A percentile compares a stretch with the other conserved stretches of the same genome.
Conservation (phyloP, 1,140 invertebrate species). For the Metaphire vulgaris region DNA sequence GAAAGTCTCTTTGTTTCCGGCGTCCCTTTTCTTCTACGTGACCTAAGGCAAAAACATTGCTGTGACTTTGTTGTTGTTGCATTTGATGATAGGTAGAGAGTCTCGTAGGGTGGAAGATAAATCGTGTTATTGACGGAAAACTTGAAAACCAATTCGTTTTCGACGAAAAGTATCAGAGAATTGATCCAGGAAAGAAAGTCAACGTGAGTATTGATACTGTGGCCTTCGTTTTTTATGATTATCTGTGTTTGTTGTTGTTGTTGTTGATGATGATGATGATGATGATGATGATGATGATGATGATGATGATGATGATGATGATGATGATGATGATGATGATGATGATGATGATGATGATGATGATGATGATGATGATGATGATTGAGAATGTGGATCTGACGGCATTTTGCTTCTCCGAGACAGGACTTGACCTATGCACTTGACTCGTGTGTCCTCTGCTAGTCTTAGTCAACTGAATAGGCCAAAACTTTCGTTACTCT, state of each 20-base stretch:
- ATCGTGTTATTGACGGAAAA: conserved; percentile 37
- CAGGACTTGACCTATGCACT: too few relatives aligned
- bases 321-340: conserved; percentile 16
- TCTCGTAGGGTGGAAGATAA: conserved; percentile 40
- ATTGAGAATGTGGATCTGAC: not conserved
- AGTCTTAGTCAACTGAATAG: too few relatives aligned
- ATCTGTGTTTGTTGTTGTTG: not conserved
- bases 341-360: conserved; percentile 17
- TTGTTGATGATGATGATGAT: conserved; percentile 1
- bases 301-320: conserved; percentile 11
- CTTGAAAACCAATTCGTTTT: conserved; percentile 6
- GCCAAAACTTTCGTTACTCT: too few relatives aligned
- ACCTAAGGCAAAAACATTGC: not conserved
- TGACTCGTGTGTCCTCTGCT: too few relatives aligned
- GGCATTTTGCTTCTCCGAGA: too few relatives aligned
- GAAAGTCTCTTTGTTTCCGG: not conserved
- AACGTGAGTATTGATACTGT: not conserved
- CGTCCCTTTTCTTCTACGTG: not conserved
- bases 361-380: conserved; percentile 8
- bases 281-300: conserved; percentile 13
- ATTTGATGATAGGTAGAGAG: not conserved
- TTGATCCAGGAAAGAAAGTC: not conserved
- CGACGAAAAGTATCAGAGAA: not conserved
- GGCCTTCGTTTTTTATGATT: too few relatives aligned
- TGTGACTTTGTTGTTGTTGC: not conserved